Evolutionary conservation across 2,888 invertebrate species (phyloP), one percentile per base, ranked within the genome.

Genomic region (Aleiodes leptofemur): DNA sequence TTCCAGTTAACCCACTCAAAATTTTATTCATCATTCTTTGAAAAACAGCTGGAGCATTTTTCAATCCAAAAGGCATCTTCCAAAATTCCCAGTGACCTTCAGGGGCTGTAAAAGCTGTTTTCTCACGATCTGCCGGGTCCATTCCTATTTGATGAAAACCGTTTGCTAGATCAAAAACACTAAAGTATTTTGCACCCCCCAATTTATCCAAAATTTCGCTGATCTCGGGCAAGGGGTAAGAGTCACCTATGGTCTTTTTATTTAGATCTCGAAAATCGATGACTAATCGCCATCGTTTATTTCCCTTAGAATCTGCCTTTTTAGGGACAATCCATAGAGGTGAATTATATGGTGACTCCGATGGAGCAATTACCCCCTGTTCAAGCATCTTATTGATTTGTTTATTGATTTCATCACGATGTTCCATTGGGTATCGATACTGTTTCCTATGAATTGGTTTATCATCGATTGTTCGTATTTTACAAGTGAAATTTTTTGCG

Each of bases 401-500:
- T 7, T 4, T 9, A 8, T 4, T 14, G 3, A 13, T 23, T 23
- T 23, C 23, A 23, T 23, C 23, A 23, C 23, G 23, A 23, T 23
- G 2, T 23, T 23, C 23, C 53, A 53, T 8, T 2, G 53, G 11
- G 9, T 13, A 14, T 4, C 53, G 53, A n/a, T 53, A 53, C 53
- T 53, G 53, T 53, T 53, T 53, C 6, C 53, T 13, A 53, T 53
- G 9, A 14, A 53, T 13, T 11, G 53, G 23, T 23, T 23, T 23
- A 2, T 23, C 23, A 23, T 23, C 23, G 23, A 23, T 23, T 23
- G 23, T 23, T 8, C 53, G 0, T 3, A 53, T 53, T 53, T 53
- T 53, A 13, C 53, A 53, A 8, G 53, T 53, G 53, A 53, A 53
- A 53, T 53, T 53, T n/a, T 53, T n/a, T 0, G 53, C 53, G n/a